phyloP scores from a whole-genome alignment of 2,113 vertebrate species.

The Cyanocitta stelleri region DNA sequence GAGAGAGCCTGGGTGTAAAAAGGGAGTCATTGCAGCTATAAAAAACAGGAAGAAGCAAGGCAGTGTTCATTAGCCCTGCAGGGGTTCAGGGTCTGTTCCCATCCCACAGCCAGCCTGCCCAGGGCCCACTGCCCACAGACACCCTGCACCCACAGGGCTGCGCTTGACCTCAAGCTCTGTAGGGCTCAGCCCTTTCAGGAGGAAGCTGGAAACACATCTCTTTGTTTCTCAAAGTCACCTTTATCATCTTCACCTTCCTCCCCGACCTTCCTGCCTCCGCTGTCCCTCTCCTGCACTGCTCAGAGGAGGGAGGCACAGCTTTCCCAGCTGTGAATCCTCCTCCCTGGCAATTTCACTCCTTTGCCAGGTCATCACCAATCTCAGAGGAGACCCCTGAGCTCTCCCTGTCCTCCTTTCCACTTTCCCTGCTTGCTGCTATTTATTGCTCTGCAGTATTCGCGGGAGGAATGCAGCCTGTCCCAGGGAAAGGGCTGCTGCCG shows the following conservation, averaged over 20 bases:
- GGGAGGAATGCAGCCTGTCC: conserved; percentile 44
- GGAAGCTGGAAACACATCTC: not conserved
- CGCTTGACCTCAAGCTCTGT: not conserved
- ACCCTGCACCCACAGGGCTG: not conserved
- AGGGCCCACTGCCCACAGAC: fast-evolving
- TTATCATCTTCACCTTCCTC: not conserved
- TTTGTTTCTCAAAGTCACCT: not conserved
- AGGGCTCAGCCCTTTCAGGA: not conserved
- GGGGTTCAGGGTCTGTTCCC: not conserved
- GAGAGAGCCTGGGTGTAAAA: not conserved
- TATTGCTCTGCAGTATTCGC: not conserved
- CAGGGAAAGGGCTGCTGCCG: not conserved
- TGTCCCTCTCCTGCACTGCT: fast-evolving
- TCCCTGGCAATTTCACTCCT: not conserved
- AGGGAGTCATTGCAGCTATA: not conserved
- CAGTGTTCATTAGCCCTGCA: fast-evolving
- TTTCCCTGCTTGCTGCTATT: not conserved
- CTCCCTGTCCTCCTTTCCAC: not conserved
- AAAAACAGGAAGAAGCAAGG: not conserved
- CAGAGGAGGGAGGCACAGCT: not conserved
- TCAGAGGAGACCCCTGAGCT: not conserved
- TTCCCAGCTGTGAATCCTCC: not conserved
- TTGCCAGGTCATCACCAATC: not conserved
- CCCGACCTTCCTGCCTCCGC: not conserved
- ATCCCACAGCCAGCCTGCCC: not conserved